phyloP scores from a whole-genome alignment of 2,888 invertebrate species.

The Chaitophorus viminalis region DNA sequence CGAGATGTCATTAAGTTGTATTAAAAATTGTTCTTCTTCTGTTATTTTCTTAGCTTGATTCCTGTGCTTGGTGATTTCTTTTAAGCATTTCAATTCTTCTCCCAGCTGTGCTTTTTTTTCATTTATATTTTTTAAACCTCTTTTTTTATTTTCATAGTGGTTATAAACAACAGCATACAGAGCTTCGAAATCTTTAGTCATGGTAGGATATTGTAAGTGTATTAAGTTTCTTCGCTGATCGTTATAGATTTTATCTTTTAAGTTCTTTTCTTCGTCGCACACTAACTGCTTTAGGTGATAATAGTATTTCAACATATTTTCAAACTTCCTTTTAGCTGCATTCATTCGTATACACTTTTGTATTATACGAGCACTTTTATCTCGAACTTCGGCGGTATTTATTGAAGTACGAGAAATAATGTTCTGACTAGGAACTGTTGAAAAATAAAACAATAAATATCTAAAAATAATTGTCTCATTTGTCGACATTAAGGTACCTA shows the following conservation, averaged over 20 bases:
- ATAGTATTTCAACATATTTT: conserved; percentile 25
- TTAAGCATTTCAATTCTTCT: conserved; percentile 17
- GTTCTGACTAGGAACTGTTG: neutral
- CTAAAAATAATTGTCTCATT: neutral
- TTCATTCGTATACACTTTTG: neutral
- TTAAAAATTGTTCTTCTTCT: conserved; percentile 28
- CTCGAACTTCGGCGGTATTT: too few species aligned
- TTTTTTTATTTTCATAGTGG: too few species aligned
- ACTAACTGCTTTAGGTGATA: neutral
- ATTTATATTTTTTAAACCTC: neutral
- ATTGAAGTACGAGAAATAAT: too few species aligned
- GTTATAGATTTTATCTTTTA: neutral
- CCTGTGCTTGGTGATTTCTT: conserved; percentile 27
- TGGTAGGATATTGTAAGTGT: conserved; percentile 28
- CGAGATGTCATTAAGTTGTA: neutral
- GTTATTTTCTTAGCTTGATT: neutral
- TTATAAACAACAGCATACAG: too few species aligned
- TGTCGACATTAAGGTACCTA: too few species aligned
- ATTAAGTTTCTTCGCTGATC: neutral
- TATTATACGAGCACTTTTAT: neutral
- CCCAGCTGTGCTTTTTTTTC: conserved; percentile 19
- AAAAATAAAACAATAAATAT: neutral
- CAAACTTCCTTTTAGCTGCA: neutral
- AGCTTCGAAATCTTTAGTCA: conserved; percentile 42
- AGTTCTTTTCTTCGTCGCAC: neutral